Evolutionary conservation across 2,888 invertebrate genomes (phyloP), one percentile per base, ranked within the genome.

Genomic region (Drosophila kuntzei): DNA sequence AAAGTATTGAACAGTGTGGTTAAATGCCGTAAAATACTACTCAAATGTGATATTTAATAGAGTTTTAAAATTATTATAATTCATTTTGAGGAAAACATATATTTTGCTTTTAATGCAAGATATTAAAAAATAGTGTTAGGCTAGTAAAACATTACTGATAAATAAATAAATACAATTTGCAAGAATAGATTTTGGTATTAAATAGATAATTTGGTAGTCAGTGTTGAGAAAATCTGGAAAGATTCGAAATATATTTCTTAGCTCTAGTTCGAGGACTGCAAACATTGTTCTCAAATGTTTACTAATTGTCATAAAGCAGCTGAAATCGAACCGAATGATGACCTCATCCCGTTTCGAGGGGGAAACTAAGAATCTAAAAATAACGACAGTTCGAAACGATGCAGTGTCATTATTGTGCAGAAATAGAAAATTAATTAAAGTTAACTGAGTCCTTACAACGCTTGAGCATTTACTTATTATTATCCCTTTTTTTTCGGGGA

Each of bases 351-450:
- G 9, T 34, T 5, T 25, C 11, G 0, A 18, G 16, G 3, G 36
- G 22, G 9, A 32, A 61, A 18, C n/a, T n/a, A 16, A 36, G 36
- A 9, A 9, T 34, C 50, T 41, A 54, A 47, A 69, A 69, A 57
- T 69, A 75, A 25, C 4, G 11, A 11, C 14, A 41, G n/a, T 36
- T 39, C 20, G 16, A 34, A 37, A 27, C 47, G 36, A 16, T 58
- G 54, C 44, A 61, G 16, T 60, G 43, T 49, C 53, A 39, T 57
- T 57, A 44, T 36, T 29, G 46, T 47, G 22, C 59, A 51, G 47
- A 64, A 84, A 80, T 87, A 78, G 80, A 86, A 88, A 88, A 77
- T 83, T 83, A 83, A 88, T 88, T 88, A 74, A 84, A 84, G 72
- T 86, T 88, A 79, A 74, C 55, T 46, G 59, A 62, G 58, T 64